Conservation (phyloP, 2,113 vertebrate genomes). For the Hypomesus transpacificus region DNA sequence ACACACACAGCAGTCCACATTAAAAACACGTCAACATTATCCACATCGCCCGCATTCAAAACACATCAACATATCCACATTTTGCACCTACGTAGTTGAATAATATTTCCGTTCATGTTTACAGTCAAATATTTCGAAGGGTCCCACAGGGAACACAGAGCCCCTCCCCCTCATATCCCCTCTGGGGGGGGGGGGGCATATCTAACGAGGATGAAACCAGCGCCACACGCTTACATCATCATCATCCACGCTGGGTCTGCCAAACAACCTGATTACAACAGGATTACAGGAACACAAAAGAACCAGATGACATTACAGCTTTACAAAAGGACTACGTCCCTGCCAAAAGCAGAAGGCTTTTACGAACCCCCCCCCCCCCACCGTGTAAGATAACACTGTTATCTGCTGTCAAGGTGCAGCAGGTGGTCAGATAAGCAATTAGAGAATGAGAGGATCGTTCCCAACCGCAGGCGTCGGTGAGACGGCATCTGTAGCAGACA, state of each 20-base stretch:
- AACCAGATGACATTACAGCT: neutral
- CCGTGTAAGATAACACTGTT: neutral
- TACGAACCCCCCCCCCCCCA: too few relatives aligned
- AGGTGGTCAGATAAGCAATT: neutral
- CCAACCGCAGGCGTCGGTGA: neutral
- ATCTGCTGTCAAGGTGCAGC: neutral
- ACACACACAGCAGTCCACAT: too few relatives aligned
- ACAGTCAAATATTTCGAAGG: too few relatives aligned
- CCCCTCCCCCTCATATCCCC: too few relatives aligned
- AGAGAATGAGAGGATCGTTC: neutral
- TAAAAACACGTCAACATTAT: too few relatives aligned
- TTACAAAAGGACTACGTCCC: neutral
- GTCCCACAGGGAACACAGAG: too few relatives aligned
- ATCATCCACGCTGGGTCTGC: neutral
- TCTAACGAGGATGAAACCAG: neutral
- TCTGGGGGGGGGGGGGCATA: neutral
- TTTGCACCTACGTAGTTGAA: too few relatives aligned
- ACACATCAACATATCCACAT: too few relatives aligned
- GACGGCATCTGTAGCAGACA: neutral
- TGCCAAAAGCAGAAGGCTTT: neutral
- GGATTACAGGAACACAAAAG: constrained; percentile 11
- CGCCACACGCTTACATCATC: neutral
- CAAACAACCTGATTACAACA: constrained; percentile 17
- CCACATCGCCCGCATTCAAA: too few relatives aligned
- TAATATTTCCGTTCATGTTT: too few relatives aligned